Evolutionary conservation across 2,797 vertebrate genomes (phyloP), one percentile per base, ranked within the genome.

Genomic region (Anguilla marmorata): DNA sequence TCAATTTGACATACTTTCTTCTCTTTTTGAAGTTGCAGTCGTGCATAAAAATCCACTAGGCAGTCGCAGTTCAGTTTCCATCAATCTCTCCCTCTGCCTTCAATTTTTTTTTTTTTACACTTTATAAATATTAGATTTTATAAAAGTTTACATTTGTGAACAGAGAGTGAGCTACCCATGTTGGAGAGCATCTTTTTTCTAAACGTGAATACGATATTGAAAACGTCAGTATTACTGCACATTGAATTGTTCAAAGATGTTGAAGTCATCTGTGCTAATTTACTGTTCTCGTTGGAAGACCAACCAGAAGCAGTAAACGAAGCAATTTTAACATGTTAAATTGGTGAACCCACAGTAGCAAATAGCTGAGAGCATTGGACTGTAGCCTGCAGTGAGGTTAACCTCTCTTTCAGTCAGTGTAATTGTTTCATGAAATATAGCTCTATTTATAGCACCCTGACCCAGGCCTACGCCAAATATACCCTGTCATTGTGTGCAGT

Each of bases 361-460:
- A 66, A 83, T n/a, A 66, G 86, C 12, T 41, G 24, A 50, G 12
- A 45, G 37, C 74, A 27, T 82, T 87, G 30, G 74, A 37, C 54
- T 37, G 24, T 48, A 52, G 80, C 82, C 63, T 52, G n/a, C 21
- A 56, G 87, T 82, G 45, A 50, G n/a, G 41, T 50, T 82, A 80
- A 27, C 37, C 21, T 80, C 14, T 16, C 27, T 52, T 16, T 83
- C 2, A 24, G 14, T 48, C 54, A 19, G 37, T 80, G 63, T 80
- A 66, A 50, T 87, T 21, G n/a, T 63, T 19, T 33, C 16, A 83
- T 84, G n/a, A 30, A 12, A 58, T n/a, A 56, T 82, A 58, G 86
- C 56, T 45, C 54, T 58, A 79, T 41, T 41, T 37, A 37, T 37
- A 33, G 9, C 9, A 30, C 72, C 72, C 72, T 8, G 58, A 63